These are phyloP conservation scores for Elephas maximus DNA, from an alignment of 2,113 vertebrate genomes.

Conservation along the genomic window DNA sequence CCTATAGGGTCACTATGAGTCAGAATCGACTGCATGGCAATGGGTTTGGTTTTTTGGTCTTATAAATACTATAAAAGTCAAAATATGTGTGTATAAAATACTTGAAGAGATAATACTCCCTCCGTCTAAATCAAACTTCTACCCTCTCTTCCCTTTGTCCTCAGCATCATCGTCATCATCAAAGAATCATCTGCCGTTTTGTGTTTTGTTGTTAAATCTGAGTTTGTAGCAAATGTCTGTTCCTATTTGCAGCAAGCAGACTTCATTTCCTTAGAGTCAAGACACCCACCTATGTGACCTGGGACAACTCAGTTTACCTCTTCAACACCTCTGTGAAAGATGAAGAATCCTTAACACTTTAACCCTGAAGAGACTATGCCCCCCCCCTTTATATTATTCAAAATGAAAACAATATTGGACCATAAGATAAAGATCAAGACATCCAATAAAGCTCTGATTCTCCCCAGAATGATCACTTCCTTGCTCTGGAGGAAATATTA, in stretches of 20 bases:
- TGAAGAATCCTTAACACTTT: not conserved
- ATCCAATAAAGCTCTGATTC: not conserved
- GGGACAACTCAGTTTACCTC: not conserved
- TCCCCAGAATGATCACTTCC: not conserved
- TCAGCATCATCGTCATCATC: not conserved
- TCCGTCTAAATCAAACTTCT: not conserved
- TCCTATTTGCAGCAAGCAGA: not conserved
- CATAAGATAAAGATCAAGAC: not conserved
- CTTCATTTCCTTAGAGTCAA: not conserved
- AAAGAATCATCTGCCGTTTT: not conserved
- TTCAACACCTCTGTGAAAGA: not conserved
- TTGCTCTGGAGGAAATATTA: constrained; percentile 1
- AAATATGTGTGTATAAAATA: not conserved
- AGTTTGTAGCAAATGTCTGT: not conserved
- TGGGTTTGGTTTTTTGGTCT: too few relatives aligned
- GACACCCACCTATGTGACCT: not conserved
- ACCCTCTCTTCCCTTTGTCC: not conserved
- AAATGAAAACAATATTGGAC: not conserved
- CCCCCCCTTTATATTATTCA: not conserved
- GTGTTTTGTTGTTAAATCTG: constrained; percentile 16
- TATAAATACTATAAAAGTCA: not conserved
- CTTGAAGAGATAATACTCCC: not conserved
- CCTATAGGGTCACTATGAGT: too few relatives aligned
- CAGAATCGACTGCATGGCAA: too few relatives aligned
- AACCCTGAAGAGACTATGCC: not conserved